Evolutionary conservation across 2,113 vertebrate species (phyloP), one percentile per base, ranked within the genome.

Genomic region (Anhinga anhinga): DNA sequence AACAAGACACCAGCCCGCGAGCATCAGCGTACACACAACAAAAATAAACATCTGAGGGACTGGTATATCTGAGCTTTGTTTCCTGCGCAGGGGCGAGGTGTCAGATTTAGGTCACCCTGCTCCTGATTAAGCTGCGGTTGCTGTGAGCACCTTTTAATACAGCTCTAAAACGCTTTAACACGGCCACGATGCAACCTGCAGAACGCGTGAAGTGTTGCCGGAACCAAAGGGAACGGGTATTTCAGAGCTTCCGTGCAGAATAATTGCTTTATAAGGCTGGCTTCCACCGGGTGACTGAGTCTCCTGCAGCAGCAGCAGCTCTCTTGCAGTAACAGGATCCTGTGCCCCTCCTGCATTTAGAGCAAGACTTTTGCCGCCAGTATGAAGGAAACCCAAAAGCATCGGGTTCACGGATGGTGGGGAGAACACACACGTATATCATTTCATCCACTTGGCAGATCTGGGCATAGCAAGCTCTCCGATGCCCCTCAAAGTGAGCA

Each of bases 41-140:
- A 44, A 94, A 92, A 90, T 7, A 69, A 83, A 30, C 3, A 0
- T 40, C 5, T 0, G 69, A 82, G 72, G 88, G 52, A 67, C 42
- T 20, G 26, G 27, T 12, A 2, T 42, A 19, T 40, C 90, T 81
- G 73, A 76, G 92, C 77, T 94, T 93, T 77, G 91, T 71, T 63
- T 55, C n/a, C 83, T 67, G 69, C 13, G 11, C 88, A 63, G 4
- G 66, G 73, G 90, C 25, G 34, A 95, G 83, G 92, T 95, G 94
- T 93, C 94, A 95, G 94, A 93, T 97, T 95, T 95, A 96, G 93
- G 95, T 97, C 94, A 97, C 36, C 47, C 72, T 5, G 72, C 86
- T 79, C 90, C 3, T 9, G 58, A 49, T 72, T 72, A 53, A 92
- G 40, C 86, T 11, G 10, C 7, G 25, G 71, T 45, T 95, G 86